A percentile compares a stretch with the other conserved stretches of the same genome.
These are phyloP conservation scores for Ephydatia muelleri DNA, from an alignment of 37 sponge, comb jelly and placozoan genomes.

Conservation along the genomic window DNA sequence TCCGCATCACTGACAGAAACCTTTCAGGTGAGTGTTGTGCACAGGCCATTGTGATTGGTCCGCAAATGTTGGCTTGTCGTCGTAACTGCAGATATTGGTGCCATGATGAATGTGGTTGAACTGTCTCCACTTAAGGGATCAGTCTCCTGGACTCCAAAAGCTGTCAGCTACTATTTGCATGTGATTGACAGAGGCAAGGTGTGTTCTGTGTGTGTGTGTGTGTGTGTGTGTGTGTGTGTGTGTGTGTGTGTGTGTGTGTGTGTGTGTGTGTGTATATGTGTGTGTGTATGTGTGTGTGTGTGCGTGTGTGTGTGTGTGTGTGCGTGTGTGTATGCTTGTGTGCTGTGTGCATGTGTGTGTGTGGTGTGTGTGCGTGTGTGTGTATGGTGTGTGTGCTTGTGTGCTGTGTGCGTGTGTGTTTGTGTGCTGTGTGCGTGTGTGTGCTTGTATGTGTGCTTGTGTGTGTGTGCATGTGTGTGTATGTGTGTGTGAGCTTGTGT, in stretches of 20 bases:
- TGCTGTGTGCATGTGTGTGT: too few relatives aligned
- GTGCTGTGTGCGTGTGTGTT: conserved; percentile 6
- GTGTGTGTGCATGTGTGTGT: too few relatives aligned
- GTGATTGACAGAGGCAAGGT: conserved; percentile 84
- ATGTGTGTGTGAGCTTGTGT: too few relatives aligned
- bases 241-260: conserved; percentile 10
- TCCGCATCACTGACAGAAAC: conserved; percentile 76
- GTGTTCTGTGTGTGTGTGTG: neutral
- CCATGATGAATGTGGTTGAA: conserved; percentile 86
- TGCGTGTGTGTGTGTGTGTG: too few relatives aligned
- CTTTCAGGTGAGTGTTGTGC: neutral
- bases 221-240: conserved; percentile 1
- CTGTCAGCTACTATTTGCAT: conserved; percentile 94
- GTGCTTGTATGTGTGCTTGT: too few relatives aligned
- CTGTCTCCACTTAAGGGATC: conserved; percentile 80
- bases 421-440: too few relatives aligned
- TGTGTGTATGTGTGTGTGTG: too few relatives aligned
- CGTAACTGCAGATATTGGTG: conserved; percentile 85
- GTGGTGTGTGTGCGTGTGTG: neutral
- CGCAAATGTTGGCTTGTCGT: neutral
- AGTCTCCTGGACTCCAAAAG: conserved; percentile 97
- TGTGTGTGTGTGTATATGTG: too few relatives aligned
- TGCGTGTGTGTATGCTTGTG: too few relatives aligned
- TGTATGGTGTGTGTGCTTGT: neutral
- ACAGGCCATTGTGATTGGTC: neutral